These are phyloP conservation scores for Tribolium madens DNA, from an alignment of 1,140 invertebrate species.

Conservation along the genomic window DNA sequence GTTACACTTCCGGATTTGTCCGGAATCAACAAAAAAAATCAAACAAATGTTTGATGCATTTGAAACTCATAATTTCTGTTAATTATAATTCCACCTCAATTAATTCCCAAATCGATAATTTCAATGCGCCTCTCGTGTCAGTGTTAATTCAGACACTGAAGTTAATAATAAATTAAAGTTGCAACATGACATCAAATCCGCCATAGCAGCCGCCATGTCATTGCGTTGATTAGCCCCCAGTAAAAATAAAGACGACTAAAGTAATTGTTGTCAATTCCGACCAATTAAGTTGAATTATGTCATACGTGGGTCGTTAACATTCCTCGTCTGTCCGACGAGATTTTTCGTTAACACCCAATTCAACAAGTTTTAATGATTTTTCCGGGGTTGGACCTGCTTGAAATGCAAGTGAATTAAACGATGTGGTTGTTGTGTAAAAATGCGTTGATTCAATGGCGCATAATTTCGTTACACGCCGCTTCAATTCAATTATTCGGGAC, in stretches of 20 bases:
- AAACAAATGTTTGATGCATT: too few species aligned
- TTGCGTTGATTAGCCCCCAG: not conserved
- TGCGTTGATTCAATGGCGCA: constrained; percentile 14
- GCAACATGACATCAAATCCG: constrained; percentile 1
- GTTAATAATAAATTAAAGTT: constrained; percentile 4
- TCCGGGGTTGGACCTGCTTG: not conserved
- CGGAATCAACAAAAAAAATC: too few species aligned
- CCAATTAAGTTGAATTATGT: constrained; percentile 6
- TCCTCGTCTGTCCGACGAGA: not conserved
- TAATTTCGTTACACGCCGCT: constrained; percentile 31
- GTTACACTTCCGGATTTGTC: too few species aligned
- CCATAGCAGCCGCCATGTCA: not conserved
- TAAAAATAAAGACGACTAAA: not conserved
- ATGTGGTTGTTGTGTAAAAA: constrained; percentile 29
- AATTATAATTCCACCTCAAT: too few species aligned
- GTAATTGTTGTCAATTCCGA: not conserved
- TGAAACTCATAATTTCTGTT: too few species aligned
- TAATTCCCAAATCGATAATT: not conserved
- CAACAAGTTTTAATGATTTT: not conserved
- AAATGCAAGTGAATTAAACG: constrained; percentile 28
- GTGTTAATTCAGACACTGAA: constrained; percentile 7
- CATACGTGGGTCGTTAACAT: not conserved
- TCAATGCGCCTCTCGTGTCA: not conserved
- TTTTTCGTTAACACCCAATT: not conserved
- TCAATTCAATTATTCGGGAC: constrained; percentile 18